Evolutionary conservation across 2,888 invertebrate genomes (phyloP), one percentile per base, ranked within the genome.

Genomic region (Aleiodes testaceus): DNA sequence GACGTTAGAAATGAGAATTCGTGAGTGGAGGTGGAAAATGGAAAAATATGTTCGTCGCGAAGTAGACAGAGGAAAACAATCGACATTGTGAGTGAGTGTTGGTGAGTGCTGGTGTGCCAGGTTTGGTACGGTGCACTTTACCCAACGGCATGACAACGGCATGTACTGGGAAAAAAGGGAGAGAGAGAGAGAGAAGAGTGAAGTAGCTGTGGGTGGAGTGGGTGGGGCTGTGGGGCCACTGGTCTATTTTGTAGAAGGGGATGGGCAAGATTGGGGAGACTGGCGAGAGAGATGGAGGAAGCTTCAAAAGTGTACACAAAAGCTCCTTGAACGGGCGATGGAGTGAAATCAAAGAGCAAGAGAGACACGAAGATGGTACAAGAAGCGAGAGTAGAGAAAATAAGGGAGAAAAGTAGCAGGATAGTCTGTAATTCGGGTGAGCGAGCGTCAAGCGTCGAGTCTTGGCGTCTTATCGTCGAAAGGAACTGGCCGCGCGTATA

Each of bases 341-440:
- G 53, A 69, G 53, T 12, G 52, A 69, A 66, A 69, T 66, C 59
- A 66, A 66, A 66, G 49, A 61, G 45, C 18, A 44, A 45, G 36
- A 45, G 61, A 16, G 63, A 36, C 44, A 18, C 59, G 18, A 47
- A 66, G 42, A 73, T 67, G 55, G 61, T 49, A 66, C 50, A 14
- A 30, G 16, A 20, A 50, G 42, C 20, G 26, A 16, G 12, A 69
- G n/a, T 18, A 45, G 12, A 69, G 50, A n/a, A 55, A 44, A 26
- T 50, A 61, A 22, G 42, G 49, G 42, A 11, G 26, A 18, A 53
- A 53, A 53, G 26, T n/a, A 53, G 20, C 6, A 26, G 59, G 55
- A 66, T 49, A 55, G 55, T 65, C 47, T 20, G 53, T 72, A 72
- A 72, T 72, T 72, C 67, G 71, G 67, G 67, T 72, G 71, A 72